Percentiles rank a stretch among this genome's conserved stretches.
These are phyloP conservation scores for Diuraphis noxia DNA, from an alignment of 1,140 invertebrate genomes.

Conservation along the genomic window DNA sequence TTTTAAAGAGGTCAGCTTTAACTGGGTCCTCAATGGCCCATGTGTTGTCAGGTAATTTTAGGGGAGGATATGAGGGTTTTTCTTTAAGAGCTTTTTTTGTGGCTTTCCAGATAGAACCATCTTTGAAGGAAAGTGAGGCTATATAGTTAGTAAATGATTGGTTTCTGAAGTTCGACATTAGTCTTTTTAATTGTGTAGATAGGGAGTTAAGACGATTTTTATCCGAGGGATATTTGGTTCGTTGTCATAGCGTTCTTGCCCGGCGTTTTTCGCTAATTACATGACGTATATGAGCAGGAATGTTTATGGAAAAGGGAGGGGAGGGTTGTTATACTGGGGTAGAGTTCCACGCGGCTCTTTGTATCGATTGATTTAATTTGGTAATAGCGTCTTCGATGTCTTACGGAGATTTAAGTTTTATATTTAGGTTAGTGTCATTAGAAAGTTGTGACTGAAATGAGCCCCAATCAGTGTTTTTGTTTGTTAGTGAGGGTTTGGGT, in stretches of 20 bases:
- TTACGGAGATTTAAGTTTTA: no score
- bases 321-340: background rate
- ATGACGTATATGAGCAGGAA: constrained; percentile 5
- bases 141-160: background rate
- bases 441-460: background rate
- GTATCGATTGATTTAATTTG: background rate
- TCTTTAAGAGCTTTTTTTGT: background rate
- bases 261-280: constrained; percentile 3
- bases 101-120: background rate
- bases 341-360: background rate
- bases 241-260: background rate
- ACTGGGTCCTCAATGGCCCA: no score
- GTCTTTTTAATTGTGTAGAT: constrained; percentile 11
- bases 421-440: background rate
- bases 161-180: constrained; percentile 1
- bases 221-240: background rate
- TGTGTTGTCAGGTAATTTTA: no score
- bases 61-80: no score
- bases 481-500: background rate
- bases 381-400: no score
- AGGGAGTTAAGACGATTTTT: constrained; percentile 4
- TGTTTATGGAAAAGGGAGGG: background rate
- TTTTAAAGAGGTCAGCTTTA: no score
- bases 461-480: background rate
- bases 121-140: background rate